A percentile compares a stretch with the other conserved stretches of the same genome.
These are phyloP conservation scores for Tenthredo scrophulariae DNA, from an alignment of 2,888 invertebrate genomes.

Conservation along the genomic window DNA sequence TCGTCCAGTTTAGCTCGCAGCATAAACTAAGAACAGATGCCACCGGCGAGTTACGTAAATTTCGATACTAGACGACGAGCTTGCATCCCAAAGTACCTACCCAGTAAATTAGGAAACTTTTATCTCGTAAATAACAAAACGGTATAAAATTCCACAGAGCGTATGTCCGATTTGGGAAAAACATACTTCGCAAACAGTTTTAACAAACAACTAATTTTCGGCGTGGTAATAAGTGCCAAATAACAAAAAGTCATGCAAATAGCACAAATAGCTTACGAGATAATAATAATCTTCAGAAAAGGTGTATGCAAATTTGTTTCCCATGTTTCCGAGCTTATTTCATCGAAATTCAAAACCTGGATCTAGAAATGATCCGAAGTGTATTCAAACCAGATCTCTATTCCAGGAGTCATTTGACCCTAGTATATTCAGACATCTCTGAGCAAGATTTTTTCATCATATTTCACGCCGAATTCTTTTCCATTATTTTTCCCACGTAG, in stretches of 20 bases:
- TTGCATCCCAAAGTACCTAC: not conserved
- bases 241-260: not conserved
- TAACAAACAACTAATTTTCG: not conserved
- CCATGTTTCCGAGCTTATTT: not conserved
- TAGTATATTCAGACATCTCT: not conserved
- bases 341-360: not conserved
- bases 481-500: not conserved
- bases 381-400: not conserved
- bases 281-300: not conserved
- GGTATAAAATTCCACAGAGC: not conserved
- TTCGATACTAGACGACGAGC: not conserved
- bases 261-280: not conserved
- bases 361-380: not conserved
- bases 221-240: not conserved
- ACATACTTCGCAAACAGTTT: not conserved
- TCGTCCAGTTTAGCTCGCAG: slow-evolving; percentile 6
- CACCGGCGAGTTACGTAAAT: not conserved
- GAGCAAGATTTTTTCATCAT: not conserved
- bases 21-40: slow-evolving; percentile 25
- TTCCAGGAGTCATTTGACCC: not conserved
- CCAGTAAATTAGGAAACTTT: not conserved
- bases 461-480: not conserved
- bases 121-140: not conserved
- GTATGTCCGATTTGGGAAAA: not conserved
- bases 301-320: not conserved